These are phyloP conservation scores for Didymodactylos carnosus DNA, from an alignment of 2,888 invertebrate genomes.

Conservation along the genomic window DNA sequence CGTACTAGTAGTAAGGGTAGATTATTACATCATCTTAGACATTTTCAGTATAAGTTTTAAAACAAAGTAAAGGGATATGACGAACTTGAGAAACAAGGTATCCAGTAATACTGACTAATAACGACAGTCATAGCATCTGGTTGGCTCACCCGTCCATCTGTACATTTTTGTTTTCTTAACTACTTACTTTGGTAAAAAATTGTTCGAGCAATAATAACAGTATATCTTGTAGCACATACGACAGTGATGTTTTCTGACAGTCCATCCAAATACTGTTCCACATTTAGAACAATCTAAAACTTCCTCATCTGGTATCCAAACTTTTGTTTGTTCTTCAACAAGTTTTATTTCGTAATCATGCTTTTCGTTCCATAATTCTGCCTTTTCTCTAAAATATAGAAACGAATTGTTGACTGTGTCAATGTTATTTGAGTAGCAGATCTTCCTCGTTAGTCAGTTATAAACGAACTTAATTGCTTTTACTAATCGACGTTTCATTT, in stretches of 20 bases:
- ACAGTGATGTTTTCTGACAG: background rate
- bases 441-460: background rate
- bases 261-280: background rate
- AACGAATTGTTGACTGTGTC: no score
- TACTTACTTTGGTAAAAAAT: background rate
- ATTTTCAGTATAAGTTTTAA: no score
- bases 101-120: no score
- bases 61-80: no score
- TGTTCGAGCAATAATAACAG: background rate
- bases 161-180: background rate
- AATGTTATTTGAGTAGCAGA: no score
- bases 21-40: no score
- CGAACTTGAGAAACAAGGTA: no score
- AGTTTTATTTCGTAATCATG: background rate
- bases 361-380: background rate
- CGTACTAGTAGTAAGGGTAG: no score
- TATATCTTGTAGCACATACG: background rate
- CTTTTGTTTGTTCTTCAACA: background rate
- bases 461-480: background rate
- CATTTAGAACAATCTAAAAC: background rate
- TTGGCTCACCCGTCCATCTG: no score
- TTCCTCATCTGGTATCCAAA: background rate
- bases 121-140: background rate
- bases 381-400: background rate
- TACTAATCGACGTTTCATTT: background rate